Base-by-base conservation (phyloP, 2,888 invertebrate genomes). In the Apotomis betuletana region DNA sequence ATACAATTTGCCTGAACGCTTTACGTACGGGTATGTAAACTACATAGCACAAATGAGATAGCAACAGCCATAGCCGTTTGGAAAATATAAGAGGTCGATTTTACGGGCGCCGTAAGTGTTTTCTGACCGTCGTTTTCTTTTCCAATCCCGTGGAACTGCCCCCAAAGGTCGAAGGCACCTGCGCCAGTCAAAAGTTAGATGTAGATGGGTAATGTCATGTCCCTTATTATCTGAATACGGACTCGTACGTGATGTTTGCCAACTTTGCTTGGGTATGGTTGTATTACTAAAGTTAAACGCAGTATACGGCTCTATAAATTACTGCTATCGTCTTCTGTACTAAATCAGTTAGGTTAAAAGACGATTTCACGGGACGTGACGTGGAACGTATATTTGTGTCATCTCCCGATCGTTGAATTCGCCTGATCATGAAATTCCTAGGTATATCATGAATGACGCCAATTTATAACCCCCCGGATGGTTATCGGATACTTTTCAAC, bases 121-220 rank as follows among this genome's bases (percentile, higher is more conserved):
- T 85, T 81, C 83, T 83, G 87, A 87, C 87, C 89, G 86, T 87
- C 85, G 80, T 88, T 90, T 86, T 85, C 85, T 85, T 89, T 87
- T 90, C 85, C 89, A 87, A 90, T 89, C 85, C 83, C 76, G 80
- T 77, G 73, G 76, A 87, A 89, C 84, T 81, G 81, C 82, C 83
- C 90, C 89, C 88, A 78, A 80, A 84, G 87, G 88, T 83, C 84
- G 76, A 72, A 62, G 76, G 77, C 88, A 90, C 88, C 89, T 90
- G 89, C 78, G 87, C 61, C 38, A 52, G 59, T 62, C 64, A 70
- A 67, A 72, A 72, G 70, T 73, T 73, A 64, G 67, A 73, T 74
- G 72, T 68, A 67, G 55, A 61, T 74, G 61, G 52, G 69, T 61
- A 67, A 69, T 69, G 62, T 49, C 49, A 51, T 55, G 61, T 55